Evolutionary conservation across 92 coral and sea anemone genomes (phyloP), one percentile per base, ranked within the genome.

Genomic region (Meandrina meandrites): DNA sequence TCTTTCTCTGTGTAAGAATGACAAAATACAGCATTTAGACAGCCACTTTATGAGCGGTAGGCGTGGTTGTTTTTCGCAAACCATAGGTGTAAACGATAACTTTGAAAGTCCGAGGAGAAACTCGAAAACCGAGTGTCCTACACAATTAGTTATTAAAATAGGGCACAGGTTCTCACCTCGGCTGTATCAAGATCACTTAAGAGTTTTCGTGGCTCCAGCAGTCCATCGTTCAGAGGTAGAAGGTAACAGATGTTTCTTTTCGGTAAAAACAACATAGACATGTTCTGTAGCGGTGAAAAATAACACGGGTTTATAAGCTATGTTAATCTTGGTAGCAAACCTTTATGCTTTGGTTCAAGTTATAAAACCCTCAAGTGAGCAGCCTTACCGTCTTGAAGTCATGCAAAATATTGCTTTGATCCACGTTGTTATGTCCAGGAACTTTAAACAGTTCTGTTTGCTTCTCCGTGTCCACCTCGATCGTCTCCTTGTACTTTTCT

Each of bases 401-500:
- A 21, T 71, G 76, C 47, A 71, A 71, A 71, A 71, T 71, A 71
- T 71, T 71, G 47, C 76, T 71, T 8, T 71, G 76, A 6, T 32
- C 76, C 76, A 71, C 76, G 76, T 34, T 32, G 1, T 16, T 17
- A 32, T 71, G 76, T 0, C 45, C 76, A 10, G 76, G 76, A 71
- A 71, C 76, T 71, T 71, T 71, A 71, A 64, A 24, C 70, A 64
- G 70, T 64, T 64, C 70, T 64, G 70, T 64, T 64, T 64, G 70
- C 34, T 64, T 71, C 76, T 71, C 45, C 14, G 76, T 71, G 76
- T 71, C 76, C 47, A 71, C 76, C 76, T 71, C 76, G 76, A 71
- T 71, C 45, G 76, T 71, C 76, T 71, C 76, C 10, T 31, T 71
- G 76, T 71, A 71, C 18, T 71, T 22, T 71, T 15, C 42, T 14